Conservation (phyloP, 1,140 invertebrate genomes). For the Temnothorax longispinosus region DNA sequence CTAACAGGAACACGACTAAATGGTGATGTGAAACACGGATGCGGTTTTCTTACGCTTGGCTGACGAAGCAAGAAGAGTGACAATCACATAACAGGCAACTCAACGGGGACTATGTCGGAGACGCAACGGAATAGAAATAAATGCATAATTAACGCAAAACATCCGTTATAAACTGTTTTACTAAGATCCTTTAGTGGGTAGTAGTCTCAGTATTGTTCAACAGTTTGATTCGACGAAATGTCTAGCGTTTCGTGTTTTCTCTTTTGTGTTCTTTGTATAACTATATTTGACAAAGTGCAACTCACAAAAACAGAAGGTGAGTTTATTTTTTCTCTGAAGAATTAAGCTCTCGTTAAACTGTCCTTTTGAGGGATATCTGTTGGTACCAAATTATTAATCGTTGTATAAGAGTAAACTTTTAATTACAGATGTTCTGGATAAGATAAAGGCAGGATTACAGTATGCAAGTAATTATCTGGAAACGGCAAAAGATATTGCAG, state of each 20-base stretch:
- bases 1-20: conserved; percentile 3
- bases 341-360: neutral
- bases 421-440: conserved; percentile 86
- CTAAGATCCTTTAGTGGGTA: neutral
- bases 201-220: conserved; percentile 43
- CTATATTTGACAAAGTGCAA: neutral
- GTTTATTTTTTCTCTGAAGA: neutral
- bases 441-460: conserved; percentile 88
- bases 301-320: conserved; percentile 45
- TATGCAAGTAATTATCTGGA: conserved; percentile 87
- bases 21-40: neutral
- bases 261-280: neutral
- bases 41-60: conserved; percentile 75
- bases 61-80: conserved; percentile 74
- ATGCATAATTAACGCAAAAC: conserved; percentile 59
- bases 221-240: conserved; percentile 67
- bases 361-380: no score
- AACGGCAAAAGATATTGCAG: conserved; percentile 81
- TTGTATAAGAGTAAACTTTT: conserved; percentile 1
- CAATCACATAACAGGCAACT: conserved; percentile 4
- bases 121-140: conserved; percentile 59
- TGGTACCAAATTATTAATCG: neutral
- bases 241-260: neutral
- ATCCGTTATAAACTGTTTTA: conserved; percentile 63
- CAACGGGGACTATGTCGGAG: conserved; percentile 1